Percentiles rank a stretch among this genome's conserved stretches.
phyloP scores from a whole-genome alignment of 1,140 invertebrate genomes.

The Dysdera silvatica region DNA sequence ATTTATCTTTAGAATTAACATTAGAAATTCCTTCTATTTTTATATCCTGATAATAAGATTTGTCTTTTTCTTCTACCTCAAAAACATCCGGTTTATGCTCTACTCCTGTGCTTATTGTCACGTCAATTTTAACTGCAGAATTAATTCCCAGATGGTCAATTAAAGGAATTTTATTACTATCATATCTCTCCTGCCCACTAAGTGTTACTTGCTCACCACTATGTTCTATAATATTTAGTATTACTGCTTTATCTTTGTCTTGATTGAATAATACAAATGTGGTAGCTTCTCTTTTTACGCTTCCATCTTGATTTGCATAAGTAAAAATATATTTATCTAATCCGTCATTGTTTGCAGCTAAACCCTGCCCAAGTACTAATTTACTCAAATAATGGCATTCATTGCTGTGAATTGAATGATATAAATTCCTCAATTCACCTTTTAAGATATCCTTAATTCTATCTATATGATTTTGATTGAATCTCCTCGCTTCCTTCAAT shows the following conservation, averaged over 20 bases:
- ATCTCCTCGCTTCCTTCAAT: neutral
- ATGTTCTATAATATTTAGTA: neutral
- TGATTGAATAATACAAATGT: neutral
- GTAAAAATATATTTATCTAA: neutral
- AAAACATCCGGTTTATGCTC: neutral
- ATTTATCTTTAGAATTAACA: neutral
- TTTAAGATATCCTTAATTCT: too few relatives aligned
- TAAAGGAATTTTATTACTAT: neutral
- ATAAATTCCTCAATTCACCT: too few relatives aligned
- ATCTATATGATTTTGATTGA: too few relatives aligned
- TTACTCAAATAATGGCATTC: too few relatives aligned
- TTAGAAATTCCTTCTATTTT: neutral
- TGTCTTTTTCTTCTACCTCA: constrained; percentile 9
- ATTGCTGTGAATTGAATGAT: too few relatives aligned
- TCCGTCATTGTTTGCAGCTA: neutral
- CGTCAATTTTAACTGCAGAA: neutral
- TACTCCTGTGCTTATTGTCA: neutral
- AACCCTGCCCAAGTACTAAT: neutral
- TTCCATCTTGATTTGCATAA: neutral
- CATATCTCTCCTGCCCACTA: neutral
- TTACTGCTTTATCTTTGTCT: neutral
- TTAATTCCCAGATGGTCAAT: neutral
- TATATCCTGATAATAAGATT: constrained; percentile 5
- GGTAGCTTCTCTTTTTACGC: neutral
- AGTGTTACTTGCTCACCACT: neutral